phyloP scores from a whole-genome alignment of 2,888 invertebrate genomes.

The Acheta domesticus region DNA sequence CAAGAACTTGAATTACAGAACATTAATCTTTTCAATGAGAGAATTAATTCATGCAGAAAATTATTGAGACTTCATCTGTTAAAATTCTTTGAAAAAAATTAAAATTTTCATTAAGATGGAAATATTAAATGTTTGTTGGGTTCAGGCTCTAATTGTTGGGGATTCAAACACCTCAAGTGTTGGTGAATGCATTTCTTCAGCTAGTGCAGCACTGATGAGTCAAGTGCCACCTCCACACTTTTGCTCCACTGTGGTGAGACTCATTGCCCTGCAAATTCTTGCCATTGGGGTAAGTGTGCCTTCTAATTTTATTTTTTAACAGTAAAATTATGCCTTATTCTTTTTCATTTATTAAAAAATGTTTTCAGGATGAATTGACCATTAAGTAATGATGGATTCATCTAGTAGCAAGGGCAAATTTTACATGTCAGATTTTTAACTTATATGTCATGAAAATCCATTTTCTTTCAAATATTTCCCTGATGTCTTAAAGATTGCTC shows the following conservation, averaged over 20 bases:
- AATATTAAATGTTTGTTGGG: no score
- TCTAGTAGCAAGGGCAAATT: background rate
- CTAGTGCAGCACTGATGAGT: constrained; percentile 81
- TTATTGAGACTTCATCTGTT: no score
- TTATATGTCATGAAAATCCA: no score
- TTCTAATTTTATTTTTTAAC: background rate
- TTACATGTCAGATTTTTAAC: background rate
- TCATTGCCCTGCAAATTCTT: constrained; percentile 91
- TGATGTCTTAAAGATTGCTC: no score
- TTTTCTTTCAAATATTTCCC: no score
- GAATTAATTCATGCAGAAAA: no score
- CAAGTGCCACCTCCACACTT: constrained; percentile 93
- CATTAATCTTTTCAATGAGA: no score
- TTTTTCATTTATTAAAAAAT: constrained; percentile 12
- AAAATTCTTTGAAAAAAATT: no score
- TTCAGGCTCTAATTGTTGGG: constrained; percentile 72
- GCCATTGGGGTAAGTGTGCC: constrained; percentile 74
- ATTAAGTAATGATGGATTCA: no score
- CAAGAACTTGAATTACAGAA: no score
- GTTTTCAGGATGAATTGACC: background rate
- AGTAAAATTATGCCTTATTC: background rate
- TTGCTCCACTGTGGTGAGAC: constrained; percentile 91
- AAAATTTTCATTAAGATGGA: no score
- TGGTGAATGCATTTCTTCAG: constrained; percentile 64
- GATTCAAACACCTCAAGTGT: constrained; percentile 65